Conservation (phyloP, 23 tunicate genomes). For the Pegea sp. region DNA sequence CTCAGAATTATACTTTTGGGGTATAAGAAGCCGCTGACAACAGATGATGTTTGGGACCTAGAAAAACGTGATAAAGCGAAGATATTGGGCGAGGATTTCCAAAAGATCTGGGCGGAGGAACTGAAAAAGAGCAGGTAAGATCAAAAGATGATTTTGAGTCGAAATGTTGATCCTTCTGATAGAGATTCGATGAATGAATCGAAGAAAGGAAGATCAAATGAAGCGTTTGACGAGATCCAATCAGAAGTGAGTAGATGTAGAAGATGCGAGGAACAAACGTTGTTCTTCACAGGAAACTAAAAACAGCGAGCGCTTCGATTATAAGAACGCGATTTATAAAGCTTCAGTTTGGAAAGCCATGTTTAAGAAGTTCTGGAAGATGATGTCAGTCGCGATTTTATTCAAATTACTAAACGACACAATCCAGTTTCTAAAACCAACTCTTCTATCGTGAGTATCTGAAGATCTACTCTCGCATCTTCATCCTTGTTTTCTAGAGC, state of each 20-base stretch:
- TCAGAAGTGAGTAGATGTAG: neutral
- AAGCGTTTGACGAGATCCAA: constrained; percentile 1
- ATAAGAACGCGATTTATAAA: constrained; percentile 8
- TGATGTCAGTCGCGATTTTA: constrained; percentile 25
- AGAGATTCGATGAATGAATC: neutral
- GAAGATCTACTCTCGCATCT: neutral
- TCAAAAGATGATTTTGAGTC: neutral
- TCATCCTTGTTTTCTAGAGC: constrained; percentile 4
- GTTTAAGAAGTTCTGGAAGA: constrained; percentile 27
- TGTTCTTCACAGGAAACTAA: neutral
- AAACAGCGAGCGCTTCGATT: constrained; percentile 2
- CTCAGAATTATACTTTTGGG: constrained; percentile 38
- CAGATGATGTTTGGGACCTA: constrained; percentile 46
- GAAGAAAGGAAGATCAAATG: constrained; percentile 6
- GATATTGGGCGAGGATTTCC: constrained; percentile 7
- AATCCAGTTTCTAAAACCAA: constrained; percentile 51
- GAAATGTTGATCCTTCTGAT: neutral
- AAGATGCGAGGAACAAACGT: neutral
- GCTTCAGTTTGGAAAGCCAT: constrained; percentile 32
- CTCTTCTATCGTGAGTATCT: constrained; percentile 37
- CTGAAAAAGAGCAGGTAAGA: constrained; percentile 16
- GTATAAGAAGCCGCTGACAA: constrained; percentile 21
- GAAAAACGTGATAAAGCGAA: constrained; percentile 28
- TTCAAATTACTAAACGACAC: constrained; percentile 45
- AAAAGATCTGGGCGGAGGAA: constrained; percentile 14